These are phyloP conservation scores for Origma solitaria DNA, from an alignment of 2,113 vertebrate species.

Conservation along the genomic window DNA sequence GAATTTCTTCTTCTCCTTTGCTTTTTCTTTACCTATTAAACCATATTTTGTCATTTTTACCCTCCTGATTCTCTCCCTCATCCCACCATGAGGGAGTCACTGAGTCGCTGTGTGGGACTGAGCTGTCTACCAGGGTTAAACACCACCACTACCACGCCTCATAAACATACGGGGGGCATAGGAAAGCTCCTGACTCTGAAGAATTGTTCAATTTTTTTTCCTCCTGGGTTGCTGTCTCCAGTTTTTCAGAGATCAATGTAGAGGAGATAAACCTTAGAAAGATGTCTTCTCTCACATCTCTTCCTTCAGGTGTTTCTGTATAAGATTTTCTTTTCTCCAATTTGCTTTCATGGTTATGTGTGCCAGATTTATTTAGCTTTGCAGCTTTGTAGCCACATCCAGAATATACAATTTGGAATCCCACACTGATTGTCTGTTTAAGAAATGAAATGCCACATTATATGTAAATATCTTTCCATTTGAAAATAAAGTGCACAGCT, in stretches of 20 bases:
- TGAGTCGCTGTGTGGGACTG: not conserved
- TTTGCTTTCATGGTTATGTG: not conserved
- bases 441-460: not conserved
- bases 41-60: not conserved
- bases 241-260: not conserved
- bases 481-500: not conserved
- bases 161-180: not conserved
- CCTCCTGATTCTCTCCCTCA: not conserved
- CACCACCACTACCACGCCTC: not conserved
- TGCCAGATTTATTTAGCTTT: not conserved
- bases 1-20: not conserved
- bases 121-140: not conserved
- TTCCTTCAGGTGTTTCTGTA: not conserved
- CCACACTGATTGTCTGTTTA: not conserved
- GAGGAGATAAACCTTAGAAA: not conserved
- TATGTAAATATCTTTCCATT: not conserved
- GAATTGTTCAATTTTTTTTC: not conserved
- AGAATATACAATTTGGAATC: not conserved
- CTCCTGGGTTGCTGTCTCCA: not conserved
- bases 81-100: rapidly evolving
- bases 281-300: not conserved
- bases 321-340: not conserved
- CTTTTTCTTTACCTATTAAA: not conserved
- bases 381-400: not conserved
- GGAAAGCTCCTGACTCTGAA: not conserved